A percentile compares a stretch with the other conserved stretches of the same genome.
Evolutionary conservation across 2,113 vertebrate species (phyloP).

Genomic region (Corvus cornix): DNA sequence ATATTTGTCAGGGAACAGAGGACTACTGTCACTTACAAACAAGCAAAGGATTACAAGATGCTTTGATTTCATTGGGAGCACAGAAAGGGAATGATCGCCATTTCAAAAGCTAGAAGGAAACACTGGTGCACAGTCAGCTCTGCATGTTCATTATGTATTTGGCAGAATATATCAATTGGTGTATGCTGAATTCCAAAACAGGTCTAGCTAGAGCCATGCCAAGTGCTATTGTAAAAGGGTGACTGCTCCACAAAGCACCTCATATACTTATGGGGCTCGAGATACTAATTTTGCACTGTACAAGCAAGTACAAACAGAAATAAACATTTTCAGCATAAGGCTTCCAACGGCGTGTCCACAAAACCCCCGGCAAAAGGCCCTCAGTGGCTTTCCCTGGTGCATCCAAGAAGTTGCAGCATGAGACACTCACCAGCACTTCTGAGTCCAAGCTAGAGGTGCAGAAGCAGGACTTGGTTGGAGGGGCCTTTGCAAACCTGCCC

Average conservation of each 20-base stretch:
- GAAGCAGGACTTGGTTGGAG: neutral
- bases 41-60: slow-evolving; percentile 10
- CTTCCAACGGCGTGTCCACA: accelerated
- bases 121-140: neutral
- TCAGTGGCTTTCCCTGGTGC: neutral
- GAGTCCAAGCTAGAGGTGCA: neutral
- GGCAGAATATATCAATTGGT: neutral
- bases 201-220: neutral
- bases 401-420: accelerated
- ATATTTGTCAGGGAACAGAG: slow-evolving; percentile 13
- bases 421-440: neutral
- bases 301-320: neutral
- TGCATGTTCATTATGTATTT: neutral
- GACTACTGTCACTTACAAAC: slow-evolving; percentile 28
- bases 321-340: neutral
- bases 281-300: neutral
- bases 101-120: neutral
- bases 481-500: neutral
- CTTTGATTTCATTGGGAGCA: slow-evolving; percentile 11
- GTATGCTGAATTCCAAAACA: neutral
- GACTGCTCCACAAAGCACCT: neutral
- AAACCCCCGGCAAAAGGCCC: neutral
- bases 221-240: neutral
- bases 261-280: neutral
- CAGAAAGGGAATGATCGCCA: neutral